These are phyloP conservation scores for Cyclargus thomasi DNA, from an alignment of 1,140 invertebrate species.

Conservation along the genomic window DNA sequence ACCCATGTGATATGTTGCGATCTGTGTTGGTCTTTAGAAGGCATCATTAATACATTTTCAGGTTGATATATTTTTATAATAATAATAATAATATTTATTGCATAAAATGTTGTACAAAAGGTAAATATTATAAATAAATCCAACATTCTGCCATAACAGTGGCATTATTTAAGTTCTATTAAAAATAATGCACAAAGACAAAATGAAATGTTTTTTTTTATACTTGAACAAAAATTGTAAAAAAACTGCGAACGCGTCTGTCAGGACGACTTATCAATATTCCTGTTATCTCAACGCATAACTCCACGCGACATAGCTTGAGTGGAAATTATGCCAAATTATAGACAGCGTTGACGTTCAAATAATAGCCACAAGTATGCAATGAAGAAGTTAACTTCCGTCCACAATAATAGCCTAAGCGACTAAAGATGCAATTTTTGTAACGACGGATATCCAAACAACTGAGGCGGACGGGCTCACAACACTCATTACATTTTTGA, in stretches of 20 bases:
- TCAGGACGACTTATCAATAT: background rate
- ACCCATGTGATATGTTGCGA: background rate
- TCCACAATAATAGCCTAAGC: background rate
- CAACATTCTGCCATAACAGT: no score
- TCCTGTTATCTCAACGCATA: background rate
- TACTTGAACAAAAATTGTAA: background rate
- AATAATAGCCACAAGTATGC: background rate
- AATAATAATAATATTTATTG: no score
- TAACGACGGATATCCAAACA: background rate
- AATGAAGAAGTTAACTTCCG: background rate
- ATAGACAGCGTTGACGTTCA: background rate
- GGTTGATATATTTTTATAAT: no score
- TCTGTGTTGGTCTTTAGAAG: no score
- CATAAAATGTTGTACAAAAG: no score
- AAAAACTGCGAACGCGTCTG: background rate
- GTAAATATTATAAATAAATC: no score
- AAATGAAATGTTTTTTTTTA: background rate
- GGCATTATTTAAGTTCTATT: no score
- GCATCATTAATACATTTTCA: no score
- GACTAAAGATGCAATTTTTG: background rate
- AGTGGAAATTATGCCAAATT: background rate
- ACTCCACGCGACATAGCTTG: background rate
- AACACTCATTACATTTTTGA: background rate
- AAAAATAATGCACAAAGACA: background rate
- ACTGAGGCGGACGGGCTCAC: background rate